phyloP scores from a whole-genome alignment of 2,888 invertebrate genomes.

The Hemaris fuciformis region DNA sequence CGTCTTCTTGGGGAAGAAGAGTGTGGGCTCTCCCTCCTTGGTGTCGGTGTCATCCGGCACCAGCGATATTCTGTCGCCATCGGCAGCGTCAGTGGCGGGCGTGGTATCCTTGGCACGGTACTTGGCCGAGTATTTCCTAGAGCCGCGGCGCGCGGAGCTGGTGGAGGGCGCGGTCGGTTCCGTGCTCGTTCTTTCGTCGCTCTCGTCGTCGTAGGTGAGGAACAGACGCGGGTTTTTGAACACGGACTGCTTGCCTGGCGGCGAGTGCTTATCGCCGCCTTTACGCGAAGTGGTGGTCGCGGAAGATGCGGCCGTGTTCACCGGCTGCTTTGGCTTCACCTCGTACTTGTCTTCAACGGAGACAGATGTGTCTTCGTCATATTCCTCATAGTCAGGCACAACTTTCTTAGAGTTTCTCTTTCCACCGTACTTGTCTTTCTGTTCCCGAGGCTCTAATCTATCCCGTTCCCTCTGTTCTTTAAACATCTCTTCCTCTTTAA shows the following conservation, averaged over 20 bases:
- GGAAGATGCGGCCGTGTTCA: constrained; percentile 25
- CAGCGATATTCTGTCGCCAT: constrained; percentile 56
- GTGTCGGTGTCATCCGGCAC: constrained; percentile 48
- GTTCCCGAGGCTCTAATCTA: constrained; percentile 27
- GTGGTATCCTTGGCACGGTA: constrained; percentile 23
- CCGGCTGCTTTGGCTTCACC: constrained; percentile 26
- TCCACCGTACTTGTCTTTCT: constrained; percentile 45
- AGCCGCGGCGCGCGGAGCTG: constrained; percentile 15
- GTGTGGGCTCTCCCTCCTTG: constrained; percentile 58
- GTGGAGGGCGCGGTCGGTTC: constrained; percentile 14
- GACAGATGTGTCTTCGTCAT: constrained; percentile 44
- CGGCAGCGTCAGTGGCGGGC: constrained; percentile 27
- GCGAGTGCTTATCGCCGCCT: constrained; percentile 33
- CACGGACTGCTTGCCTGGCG: constrained; percentile 57
- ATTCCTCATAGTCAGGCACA: constrained; percentile 57
- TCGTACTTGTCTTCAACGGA: constrained; percentile 54
- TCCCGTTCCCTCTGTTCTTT: constrained; percentile 58
- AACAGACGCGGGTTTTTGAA: constrained; percentile 64
- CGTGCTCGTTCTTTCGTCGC: constrained; percentile 32
- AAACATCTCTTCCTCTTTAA: constrained; percentile 64
- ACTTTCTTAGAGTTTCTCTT: constrained; percentile 22
- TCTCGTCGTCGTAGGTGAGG: constrained; percentile 51
- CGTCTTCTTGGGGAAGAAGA: constrained; percentile 61
- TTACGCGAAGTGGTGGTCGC: constrained; percentile 26
- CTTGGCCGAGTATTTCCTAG: constrained; percentile 41